Evolutionary conservation across 2,113 vertebrate genomes (phyloP), one percentile per base, ranked within the genome.

Genomic region (Podiceps cristatus): DNA sequence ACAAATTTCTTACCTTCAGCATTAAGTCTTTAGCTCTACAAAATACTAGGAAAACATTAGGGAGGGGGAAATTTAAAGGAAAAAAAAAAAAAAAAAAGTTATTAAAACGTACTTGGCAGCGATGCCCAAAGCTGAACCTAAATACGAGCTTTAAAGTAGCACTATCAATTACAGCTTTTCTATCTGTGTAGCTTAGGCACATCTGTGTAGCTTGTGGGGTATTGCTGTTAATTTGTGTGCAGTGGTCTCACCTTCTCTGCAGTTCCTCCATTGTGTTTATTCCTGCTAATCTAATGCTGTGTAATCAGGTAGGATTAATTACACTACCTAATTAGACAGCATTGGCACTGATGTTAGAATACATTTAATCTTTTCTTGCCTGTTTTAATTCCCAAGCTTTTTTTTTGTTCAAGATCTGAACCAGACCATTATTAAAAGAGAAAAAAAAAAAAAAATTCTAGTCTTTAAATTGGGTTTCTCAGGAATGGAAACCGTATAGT

Each of bases 351-450:
- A 90, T 95, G 88, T 91, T 90, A 91, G 92, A 88, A 86, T 96
- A 94, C 52, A 17, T 94, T 88, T 88, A 93, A 93, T 64, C 60
- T 96, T 97, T 96, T 93, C 91, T 95, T 94, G 87, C 87, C 76
- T 96, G 88, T 93, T 96, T 95, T 86, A 86, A 91, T 92, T 90
- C 92, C 93, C 79, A 96, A 91, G 93, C 87, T 96, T 94, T 86
- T 92, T 62, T 93, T 86, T 76, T 90, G 64, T 92, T 93, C 88
- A 90, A 85, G 69, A 90, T 95, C 81, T 85, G 81, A 84, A 92
- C 74, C 15, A 5, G 79, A 88, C 72, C 56, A 76, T 95, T 77
- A 77, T 93, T 92, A 85, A 95, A 89, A 95, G 18, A 31, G n/a
- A 81, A 86, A 94, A 94, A 89, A 67, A 55, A 67, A 67, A 77